Conservation (phyloP, 2,888 invertebrate genomes). For the Netelia fuscicornis region DNA sequence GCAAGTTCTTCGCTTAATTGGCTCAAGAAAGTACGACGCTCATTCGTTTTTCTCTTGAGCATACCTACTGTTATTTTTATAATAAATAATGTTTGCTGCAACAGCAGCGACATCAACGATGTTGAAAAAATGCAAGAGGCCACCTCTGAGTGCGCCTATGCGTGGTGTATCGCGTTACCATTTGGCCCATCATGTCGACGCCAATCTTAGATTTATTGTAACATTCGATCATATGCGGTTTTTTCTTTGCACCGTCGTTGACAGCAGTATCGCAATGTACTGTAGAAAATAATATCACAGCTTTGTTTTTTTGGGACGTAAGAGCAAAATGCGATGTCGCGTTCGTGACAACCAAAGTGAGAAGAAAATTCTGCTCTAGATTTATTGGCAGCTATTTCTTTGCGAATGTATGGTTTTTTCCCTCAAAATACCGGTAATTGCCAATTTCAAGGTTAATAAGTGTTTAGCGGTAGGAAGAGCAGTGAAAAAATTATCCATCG, state of each 20-base stretch:
- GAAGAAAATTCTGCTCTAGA: constrained; percentile 29
- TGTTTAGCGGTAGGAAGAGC: constrained; percentile 65
- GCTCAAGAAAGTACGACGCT: neutral
- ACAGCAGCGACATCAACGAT: neutral
- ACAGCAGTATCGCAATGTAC: constrained; percentile 38
- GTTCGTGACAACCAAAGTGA: constrained; percentile 47
- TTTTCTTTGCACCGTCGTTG: constrained; percentile 26
- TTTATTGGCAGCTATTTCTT: constrained; percentile 65
- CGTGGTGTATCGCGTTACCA: constrained; percentile 66
- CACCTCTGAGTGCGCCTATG: constrained; percentile 65
- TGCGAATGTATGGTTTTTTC: constrained; percentile 67
- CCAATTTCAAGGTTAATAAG: constrained; percentile 65
- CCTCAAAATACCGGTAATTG: constrained; percentile 67
- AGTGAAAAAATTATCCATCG: constrained; percentile 73
- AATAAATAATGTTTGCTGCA: constrained; percentile 39
- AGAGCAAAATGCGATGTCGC: constrained; percentile 38
- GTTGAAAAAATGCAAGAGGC: constrained; percentile 60
- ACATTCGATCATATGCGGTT: constrained; percentile 50
- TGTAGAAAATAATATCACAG: constrained; percentile 40
- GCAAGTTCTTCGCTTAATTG: constrained; percentile 11
- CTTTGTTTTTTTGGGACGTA: constrained; percentile 57
- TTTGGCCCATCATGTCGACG: constrained; percentile 70
- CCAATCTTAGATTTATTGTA: constrained; percentile 59
- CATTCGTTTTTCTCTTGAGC: constrained; percentile 1
- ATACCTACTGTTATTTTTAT: constrained; percentile 47